Evolutionary conservation across 2,888 invertebrate genomes (phyloP), one percentile per base, ranked within the genome.

Genomic region (Megalurothrips usitatus): DNA sequence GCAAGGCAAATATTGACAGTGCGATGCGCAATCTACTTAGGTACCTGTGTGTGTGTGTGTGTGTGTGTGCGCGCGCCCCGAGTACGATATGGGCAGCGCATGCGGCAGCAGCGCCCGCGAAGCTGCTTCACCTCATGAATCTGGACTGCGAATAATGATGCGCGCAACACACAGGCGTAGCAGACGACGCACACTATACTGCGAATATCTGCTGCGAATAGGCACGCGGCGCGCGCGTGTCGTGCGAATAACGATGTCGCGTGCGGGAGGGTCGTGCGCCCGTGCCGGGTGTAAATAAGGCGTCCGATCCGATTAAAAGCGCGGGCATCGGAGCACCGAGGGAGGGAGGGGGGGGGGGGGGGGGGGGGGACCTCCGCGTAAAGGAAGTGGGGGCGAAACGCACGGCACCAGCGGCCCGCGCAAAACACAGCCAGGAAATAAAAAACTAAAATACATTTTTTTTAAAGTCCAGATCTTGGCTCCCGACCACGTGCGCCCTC

Each of bases 231-330:
- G 52, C 14, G 52, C 52, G 52, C 14, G 58, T 58, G 68, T 26
- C 68, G 68, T 75, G 68, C 68, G 26, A 75, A 75, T 75, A 75
- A 26, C 26, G 68, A 26, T 12, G 58, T 23, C 68, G 68, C 68
- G 68, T 75, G 68, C 68, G 68, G 11, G 68, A 23, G 68, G 11
- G 23, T 75, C 68, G 68, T 75, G 68, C 26, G 58, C 58, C 34
- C 34, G 34, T 4, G 34, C 34, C 34, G 3, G 11, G 68, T 75
- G 68, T 75, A 26, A 26, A 75, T 75, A 75, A 26, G 23, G 68
- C 68, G 23, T 12, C 26, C 68, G 23, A 75, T 75, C 68, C 26
- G 68, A 75, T 75, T 23, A 68, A 58, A 19, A 58, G 58, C 17
- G 52, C 52, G 1, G 52, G n/a, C n/a, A n/a, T n/a, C 12, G 4